These are phyloP conservation scores for Dysidea cf. avara DNA, from an alignment of 37 sponge, comb jelly and placozoan genomes.

Conservation along the genomic window DNA sequence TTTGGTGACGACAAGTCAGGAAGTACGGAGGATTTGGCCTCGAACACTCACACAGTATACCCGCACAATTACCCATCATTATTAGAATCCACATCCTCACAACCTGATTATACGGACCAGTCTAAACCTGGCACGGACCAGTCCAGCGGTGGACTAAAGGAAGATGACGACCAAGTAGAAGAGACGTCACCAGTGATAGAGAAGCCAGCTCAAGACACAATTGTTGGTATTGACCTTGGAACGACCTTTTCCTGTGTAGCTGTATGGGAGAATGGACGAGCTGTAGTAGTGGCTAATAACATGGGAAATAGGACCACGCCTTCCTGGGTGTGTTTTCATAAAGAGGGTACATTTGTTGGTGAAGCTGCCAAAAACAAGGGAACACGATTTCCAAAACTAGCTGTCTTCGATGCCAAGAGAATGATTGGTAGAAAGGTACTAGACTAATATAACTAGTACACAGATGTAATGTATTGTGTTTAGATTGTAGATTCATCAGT, in stretches of 20 bases:
- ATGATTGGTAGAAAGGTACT: conserved; percentile 83
- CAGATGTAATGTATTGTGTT: background rate
- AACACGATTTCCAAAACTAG: conserved; percentile 37
- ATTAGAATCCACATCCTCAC: too few relatives aligned
- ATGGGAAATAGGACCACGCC: conserved; percentile 91
- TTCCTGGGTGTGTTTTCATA: conserved; percentile 86
- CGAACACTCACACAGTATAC: too few relatives aligned
- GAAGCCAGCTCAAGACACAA: background rate
- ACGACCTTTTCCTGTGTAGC: conserved; percentile 94
- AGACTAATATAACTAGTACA: background rate
- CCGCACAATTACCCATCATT: too few relatives aligned
- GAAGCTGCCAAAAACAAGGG: conserved; percentile 88
- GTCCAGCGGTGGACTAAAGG: too few relatives aligned
- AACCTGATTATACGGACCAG: too few relatives aligned
- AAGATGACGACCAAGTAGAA: too few relatives aligned
- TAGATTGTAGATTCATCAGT: conserved; percentile 34
- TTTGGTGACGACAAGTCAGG: too few relatives aligned
- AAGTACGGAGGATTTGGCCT: too few relatives aligned
- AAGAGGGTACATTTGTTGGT: conserved; percentile 72
- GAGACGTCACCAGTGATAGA: too few relatives aligned
- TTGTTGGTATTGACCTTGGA: conserved; percentile 92
- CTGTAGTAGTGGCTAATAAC: conserved; percentile 83
- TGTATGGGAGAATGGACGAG: conserved; percentile 76
- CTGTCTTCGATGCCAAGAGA: conserved; percentile 89
- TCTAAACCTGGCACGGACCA: too few relatives aligned